A percentile compares a stretch with the other conserved stretches of the same genome.
Conservation (phyloP, 2,113 vertebrate genomes). For the Gorsachius goisagi region DNA sequence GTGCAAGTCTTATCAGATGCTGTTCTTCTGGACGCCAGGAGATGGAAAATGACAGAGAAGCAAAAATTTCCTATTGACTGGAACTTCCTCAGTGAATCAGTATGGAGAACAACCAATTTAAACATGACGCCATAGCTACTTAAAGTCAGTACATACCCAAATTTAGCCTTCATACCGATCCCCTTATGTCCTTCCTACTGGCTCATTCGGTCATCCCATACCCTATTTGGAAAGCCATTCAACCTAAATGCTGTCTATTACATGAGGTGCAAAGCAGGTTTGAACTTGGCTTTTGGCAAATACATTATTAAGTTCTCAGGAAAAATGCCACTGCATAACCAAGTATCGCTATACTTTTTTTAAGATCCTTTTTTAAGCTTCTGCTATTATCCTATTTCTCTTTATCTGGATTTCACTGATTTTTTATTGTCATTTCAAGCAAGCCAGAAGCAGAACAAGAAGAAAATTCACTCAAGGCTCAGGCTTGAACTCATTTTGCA, state of each 20-base stretch:
- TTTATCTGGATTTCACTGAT: background rate
- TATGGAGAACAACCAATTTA: background rate
- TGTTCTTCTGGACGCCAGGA: background rate
- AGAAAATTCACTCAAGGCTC: background rate
- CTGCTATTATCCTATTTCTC: background rate
- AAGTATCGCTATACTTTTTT: background rate
- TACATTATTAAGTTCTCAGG: background rate
- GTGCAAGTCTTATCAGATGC: background rate
- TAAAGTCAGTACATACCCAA: background rate
- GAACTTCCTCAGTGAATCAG: background rate
- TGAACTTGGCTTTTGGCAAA: background rate
- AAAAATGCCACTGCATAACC: background rate
- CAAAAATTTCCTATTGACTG: background rate
- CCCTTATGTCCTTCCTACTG: background rate
- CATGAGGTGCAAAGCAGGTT: background rate
- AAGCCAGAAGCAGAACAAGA: background rate
- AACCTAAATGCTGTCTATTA: background rate
- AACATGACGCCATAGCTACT: background rate
- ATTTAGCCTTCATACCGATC: background rate
- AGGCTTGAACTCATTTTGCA: slow-evolving; percentile 6
- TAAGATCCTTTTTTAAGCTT: background rate
- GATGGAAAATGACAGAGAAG: background rate
- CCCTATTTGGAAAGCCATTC: background rate
- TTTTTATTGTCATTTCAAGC: background rate
- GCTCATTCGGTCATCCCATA: background rate